Evolutionary conservation across 1,140 invertebrate genomes (phyloP).

Genomic region (Hyphantria cunea): DNA sequence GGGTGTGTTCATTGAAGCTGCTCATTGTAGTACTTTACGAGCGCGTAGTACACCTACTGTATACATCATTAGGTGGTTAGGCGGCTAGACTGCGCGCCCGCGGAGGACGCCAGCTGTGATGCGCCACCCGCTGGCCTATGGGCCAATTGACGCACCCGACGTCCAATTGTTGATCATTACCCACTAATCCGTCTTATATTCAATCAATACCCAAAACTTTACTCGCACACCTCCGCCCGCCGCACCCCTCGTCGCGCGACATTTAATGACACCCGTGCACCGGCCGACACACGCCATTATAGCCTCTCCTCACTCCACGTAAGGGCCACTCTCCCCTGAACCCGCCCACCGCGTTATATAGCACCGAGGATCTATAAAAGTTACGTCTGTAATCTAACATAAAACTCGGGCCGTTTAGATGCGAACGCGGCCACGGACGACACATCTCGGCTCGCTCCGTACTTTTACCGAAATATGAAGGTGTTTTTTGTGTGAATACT

Average conservation of each 20-base stretch:
- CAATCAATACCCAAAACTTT: slow-evolving; percentile 82
- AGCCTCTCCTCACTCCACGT: slow-evolving; percentile 50
- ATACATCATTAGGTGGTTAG: not conserved
- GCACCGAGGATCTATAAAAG: slow-evolving; percentile 82
- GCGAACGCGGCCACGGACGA: slow-evolving; percentile 80
- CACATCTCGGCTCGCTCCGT: slow-evolving; percentile 80
- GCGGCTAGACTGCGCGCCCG: too few relatives aligned
- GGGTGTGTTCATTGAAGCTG: slow-evolving; percentile 19
- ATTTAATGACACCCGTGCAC: slow-evolving; percentile 81
- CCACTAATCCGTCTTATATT: slow-evolving; percentile 80
- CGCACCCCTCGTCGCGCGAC: slow-evolving; percentile 76
- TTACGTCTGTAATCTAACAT: slow-evolving; percentile 82
- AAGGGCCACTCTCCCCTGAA: slow-evolving; percentile 63
- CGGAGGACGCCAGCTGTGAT: too few relatives aligned
- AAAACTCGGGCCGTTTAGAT: slow-evolving; percentile 82
- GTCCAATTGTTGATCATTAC: slow-evolving; percentile 78
- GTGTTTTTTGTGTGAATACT: slow-evolving; percentile 69
- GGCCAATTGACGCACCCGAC: slow-evolving; percentile 54
- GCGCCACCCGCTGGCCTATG: slow-evolving; percentile 25
- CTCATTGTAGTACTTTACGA: slow-evolving; percentile 27
- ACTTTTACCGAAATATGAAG: slow-evolving; percentile 77
- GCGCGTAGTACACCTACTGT: slow-evolving; percentile 16
- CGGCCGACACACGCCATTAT: slow-evolving; percentile 51
- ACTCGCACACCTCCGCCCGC: slow-evolving; percentile 74
- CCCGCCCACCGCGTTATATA: slow-evolving; percentile 79